Base-by-base conservation (phyloP, 2,797 vertebrate species). In the Cephalopachus bancanus region DNA sequence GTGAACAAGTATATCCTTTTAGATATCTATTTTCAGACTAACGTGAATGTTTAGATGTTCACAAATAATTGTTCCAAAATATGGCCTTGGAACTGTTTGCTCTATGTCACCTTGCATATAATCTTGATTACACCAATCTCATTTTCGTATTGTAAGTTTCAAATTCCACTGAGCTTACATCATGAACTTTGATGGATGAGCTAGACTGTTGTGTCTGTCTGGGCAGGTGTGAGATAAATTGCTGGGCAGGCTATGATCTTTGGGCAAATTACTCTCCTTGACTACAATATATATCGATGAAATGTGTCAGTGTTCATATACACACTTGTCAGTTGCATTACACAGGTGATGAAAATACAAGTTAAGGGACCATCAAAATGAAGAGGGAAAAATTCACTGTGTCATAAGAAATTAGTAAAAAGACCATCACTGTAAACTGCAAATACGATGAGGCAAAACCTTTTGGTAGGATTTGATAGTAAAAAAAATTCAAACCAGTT, bases 251-350 rank as follows among this genome's bases (percentile, higher is more conserved):
- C 98, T 97, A 98, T 98, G 98, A 99, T 98, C 98, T 98, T 97
- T 98, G 98, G 98, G 98, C 98, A 99, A 99, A 99, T 99, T 98
- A 99, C 98, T 98, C 98, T 99, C 98, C 97, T 98, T 98, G 96
- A 98, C 98, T 99, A 99, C 98, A 98, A 98, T 98, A 98, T 97
- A 98, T 98, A 99, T 99, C 98, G 98, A 99, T 98, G 97, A 98
- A 98, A 96, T 97, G 95, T 99, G 99, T 99, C 99, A 99, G 98
- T 98, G 98, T 98, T 98, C 98, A 99, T 99, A 98, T 98, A 98
- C 97, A 97, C 95, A 98, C 98, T 98, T 98, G 98, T 97, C 98
- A 98, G 96, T 98, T 98, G 98, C 97, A 98, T 98, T 98, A 98
- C 98, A 95, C 97, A 98, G 98, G 98, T 99, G 98, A 99, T 98